Base-by-base conservation (phyloP, 2,888 invertebrate species). In the Neoaliturus tenellus region DNA sequence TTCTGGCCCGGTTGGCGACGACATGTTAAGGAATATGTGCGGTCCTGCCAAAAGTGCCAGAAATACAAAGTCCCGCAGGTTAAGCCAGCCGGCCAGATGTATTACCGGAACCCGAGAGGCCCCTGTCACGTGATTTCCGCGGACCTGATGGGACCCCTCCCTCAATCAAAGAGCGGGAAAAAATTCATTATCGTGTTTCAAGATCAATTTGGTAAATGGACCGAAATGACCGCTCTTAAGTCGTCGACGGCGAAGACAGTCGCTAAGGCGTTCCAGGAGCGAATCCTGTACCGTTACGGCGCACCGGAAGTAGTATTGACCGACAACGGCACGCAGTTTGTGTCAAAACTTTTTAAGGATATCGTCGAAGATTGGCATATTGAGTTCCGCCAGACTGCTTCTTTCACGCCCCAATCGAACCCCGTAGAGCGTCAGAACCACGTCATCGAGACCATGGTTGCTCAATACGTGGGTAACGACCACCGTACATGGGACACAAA, bases 341-440 rank as follows among this genome's bases (percentile, higher is more conserved):
- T 51, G 12, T 67, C 82, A 2, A 82, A 69, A 44, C 0, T 71
- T 2, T 82, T 67, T 28, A 4, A 69, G 28, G 35, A 82, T 10
- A n/a, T 82, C 14, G 25, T 35, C 0, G 35, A 25, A 17, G 44
- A 81, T n/a, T 58, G 82, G n/a, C 83, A 83, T 0, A 81, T 88
- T 3, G 39, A 82, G 8, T 87, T 88, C 55, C 85, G 85, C 0
- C 41, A 81, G 0, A 89, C 88, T 0, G 88, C 89, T 0, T 86
- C 86, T 8, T 87, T 89, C 80, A 28, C 87, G 4, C 87, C 88
- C 0, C 89, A 90, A 44, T 88, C 87, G 1, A 90, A 90, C 81
- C 89, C 89, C 0, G 89, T 88, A 0, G 90, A 90, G 84, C 39
- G 89, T 14, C 85, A 88, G 0, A 90, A 90, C 80, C 75, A 87